A percentile compares a stretch with the other conserved stretches of the same genome.
These are phyloP conservation scores for Huso huso DNA, from an alignment of 2,797 vertebrate genomes.

Conservation along the genomic window DNA sequence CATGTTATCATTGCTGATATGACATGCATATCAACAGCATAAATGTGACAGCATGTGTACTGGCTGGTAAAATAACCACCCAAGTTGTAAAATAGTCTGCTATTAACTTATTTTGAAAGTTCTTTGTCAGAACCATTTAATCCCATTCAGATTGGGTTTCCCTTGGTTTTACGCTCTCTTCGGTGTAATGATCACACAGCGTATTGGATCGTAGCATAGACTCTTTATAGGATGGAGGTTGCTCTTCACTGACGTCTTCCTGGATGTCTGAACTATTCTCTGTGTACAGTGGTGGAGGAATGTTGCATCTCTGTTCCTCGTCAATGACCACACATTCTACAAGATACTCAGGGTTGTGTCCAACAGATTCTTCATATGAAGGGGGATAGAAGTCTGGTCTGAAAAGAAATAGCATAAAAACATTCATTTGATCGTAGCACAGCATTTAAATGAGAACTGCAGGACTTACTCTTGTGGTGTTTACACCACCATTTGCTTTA, in stretches of 20 bases:
- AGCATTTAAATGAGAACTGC: not conserved
- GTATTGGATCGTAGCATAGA: not conserved
- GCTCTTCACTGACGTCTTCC: slow-evolving; percentile 48
- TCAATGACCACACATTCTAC: slow-evolving; percentile 14
- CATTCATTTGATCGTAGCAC: too few species aligned
- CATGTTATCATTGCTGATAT: not conserved
- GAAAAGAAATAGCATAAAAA: slow-evolving; percentile 22
- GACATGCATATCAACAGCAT: slow-evolving; percentile 32
- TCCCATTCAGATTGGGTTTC: slow-evolving; percentile 34
- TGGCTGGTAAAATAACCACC: slow-evolving; percentile 37
- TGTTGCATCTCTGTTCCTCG: slow-evolving; percentile 15
- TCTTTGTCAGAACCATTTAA: slow-evolving; percentile 18
- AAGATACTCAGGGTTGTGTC: slow-evolving; percentile 21
- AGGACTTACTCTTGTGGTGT: not conserved
- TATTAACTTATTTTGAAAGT: slow-evolving; percentile 29
- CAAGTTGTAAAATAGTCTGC: slow-evolving; percentile 41
- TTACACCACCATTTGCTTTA: not conserved
- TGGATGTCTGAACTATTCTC: slow-evolving; percentile 34
- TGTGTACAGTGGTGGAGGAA: slow-evolving; percentile 62
- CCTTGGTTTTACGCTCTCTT: slow-evolving; percentile 15
- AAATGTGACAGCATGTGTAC: slow-evolving; percentile 27
- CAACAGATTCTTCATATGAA: slow-evolving; percentile 62
- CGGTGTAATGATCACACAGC: not conserved
- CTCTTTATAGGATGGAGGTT: slow-evolving; percentile 58
- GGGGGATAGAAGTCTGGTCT: slow-evolving; percentile 68